Evolutionary conservation across 1,140 invertebrate genomes (phyloP).

Genomic region (Globodera ellingtonae): DNA sequence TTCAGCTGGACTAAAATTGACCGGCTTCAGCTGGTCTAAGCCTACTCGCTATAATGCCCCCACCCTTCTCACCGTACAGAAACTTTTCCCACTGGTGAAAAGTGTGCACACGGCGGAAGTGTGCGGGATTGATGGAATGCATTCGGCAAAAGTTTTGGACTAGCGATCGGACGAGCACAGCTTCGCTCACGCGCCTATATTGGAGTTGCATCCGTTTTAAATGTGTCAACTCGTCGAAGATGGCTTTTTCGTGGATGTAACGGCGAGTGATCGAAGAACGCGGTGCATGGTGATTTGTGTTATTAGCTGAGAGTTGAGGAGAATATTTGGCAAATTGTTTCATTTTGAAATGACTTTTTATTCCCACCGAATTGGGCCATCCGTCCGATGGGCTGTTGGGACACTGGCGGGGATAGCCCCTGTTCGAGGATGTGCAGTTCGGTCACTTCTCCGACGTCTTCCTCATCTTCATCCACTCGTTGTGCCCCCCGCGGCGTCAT

Average conservation of each 20-base stretch:
- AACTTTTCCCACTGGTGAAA: slow-evolving; percentile 88
- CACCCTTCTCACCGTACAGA: slow-evolving; percentile 75
- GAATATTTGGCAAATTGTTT: neutral
- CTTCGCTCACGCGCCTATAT: slow-evolving; percentile 83
- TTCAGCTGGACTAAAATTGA: slow-evolving; percentile 4
- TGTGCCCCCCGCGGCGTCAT: slow-evolving; percentile 6
- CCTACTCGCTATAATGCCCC: neutral
- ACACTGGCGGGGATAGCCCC: neutral
- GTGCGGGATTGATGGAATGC: slow-evolving; percentile 76
- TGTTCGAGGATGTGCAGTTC: slow-evolving; percentile 35
- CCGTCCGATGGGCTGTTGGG: slow-evolving; percentile 14
- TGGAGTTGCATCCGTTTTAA: slow-evolving; percentile 87
- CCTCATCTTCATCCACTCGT: neutral
- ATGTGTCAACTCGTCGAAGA: slow-evolving; percentile 90
- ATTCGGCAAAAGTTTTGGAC: slow-evolving; percentile 78
- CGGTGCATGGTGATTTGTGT: neutral
- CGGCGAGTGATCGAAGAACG: slow-evolving; percentile 25
- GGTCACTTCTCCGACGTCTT: slow-evolving; percentile 8
- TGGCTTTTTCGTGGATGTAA: slow-evolving; percentile 75
- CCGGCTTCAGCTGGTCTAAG: neutral
- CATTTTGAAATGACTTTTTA: neutral
- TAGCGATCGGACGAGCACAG: slow-evolving; percentile 81
- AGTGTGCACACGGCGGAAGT: slow-evolving; percentile 70
- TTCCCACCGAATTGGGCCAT: slow-evolving; percentile 34
- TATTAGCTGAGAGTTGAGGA: neutral